Evolutionary conservation across 2,888 invertebrate genomes (phyloP).

Genomic region (Pammene aurita): DNA sequence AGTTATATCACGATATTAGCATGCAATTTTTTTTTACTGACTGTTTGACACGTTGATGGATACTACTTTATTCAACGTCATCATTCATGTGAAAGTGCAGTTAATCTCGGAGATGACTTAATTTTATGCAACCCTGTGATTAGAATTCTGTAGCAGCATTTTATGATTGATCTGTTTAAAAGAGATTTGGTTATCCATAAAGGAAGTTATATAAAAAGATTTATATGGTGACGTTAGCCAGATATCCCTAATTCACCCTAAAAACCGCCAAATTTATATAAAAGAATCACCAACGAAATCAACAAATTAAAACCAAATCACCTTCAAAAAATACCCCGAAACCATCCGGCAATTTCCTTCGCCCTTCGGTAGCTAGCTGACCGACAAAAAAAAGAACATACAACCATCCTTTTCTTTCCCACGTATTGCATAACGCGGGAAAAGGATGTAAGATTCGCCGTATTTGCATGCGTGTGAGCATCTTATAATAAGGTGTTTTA

Average conservation of each 20-base stretch:
- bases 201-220: no score
- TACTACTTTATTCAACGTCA: no score
- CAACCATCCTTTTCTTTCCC: conserved; percentile 45
- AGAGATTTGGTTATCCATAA: no score
- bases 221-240: no score
- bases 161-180: no score
- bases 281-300: conserved; percentile 7
- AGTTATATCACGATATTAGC: neutral
- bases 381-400: conserved; percentile 46
- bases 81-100: no score
- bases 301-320: conserved; percentile 31
- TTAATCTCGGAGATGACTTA: no score
- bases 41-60: neutral
- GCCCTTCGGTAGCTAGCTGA: conserved; percentile 38
- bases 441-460: conserved; percentile 49
- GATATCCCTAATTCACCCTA: no score
- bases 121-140: no score
- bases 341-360: conserved; percentile 26
- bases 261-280: neutral
- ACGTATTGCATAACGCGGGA: conserved; percentile 41
- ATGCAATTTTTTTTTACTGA: neutral
- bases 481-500: conserved; percentile 63
- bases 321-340: conserved; percentile 32
- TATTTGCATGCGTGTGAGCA: conserved; percentile 60
- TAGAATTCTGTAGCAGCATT: no score